Percentiles rank a stretch among this genome's conserved stretches.
Conservation (phyloP, 2,888 invertebrate species). For the Heliconius cydno region DNA sequence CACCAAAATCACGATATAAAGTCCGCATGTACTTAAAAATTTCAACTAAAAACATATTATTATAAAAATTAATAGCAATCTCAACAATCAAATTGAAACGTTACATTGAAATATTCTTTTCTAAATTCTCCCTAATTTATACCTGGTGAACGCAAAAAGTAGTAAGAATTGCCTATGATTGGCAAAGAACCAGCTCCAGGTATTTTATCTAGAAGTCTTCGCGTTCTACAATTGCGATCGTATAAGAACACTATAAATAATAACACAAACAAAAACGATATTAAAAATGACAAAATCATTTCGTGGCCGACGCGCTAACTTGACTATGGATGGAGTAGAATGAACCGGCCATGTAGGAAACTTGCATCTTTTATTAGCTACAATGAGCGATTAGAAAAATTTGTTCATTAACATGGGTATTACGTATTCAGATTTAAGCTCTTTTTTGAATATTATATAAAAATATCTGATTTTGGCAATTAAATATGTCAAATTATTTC, state of each 20-base stretch:
- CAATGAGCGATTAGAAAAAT: not conserved
- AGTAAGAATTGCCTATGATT: conserved; percentile 4
- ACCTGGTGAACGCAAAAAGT: not conserved
- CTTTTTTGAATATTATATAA: too few relatives aligned
- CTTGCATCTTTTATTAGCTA: not conserved
- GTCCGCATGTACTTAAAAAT: conserved; percentile 4
- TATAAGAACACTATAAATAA: conserved; percentile 13
- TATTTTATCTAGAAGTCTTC: conserved; percentile 9
- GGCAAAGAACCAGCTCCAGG: not conserved
- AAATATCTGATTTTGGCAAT: too few relatives aligned
- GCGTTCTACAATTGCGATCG: conserved; percentile 2
- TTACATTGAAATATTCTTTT: not conserved
- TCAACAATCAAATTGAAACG: not conserved
- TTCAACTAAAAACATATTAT: conserved; percentile 4
- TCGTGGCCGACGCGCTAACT: not conserved
- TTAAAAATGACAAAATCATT: conserved; percentile 4
- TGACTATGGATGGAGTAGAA: not conserved
- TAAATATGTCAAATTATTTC: too few relatives aligned
- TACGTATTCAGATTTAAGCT: too few relatives aligned
- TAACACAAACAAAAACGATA: not conserved
- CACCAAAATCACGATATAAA: not conserved
- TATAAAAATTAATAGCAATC: too few relatives aligned
- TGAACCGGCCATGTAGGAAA: not conserved
- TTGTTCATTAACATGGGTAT: too few relatives aligned
- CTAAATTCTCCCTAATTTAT: not conserved